A percentile compares a stretch with the other conserved stretches of the same genome.
phyloP scores from a whole-genome alignment of 2,113 vertebrate genomes.

The Apodemus sylvaticus region DNA sequence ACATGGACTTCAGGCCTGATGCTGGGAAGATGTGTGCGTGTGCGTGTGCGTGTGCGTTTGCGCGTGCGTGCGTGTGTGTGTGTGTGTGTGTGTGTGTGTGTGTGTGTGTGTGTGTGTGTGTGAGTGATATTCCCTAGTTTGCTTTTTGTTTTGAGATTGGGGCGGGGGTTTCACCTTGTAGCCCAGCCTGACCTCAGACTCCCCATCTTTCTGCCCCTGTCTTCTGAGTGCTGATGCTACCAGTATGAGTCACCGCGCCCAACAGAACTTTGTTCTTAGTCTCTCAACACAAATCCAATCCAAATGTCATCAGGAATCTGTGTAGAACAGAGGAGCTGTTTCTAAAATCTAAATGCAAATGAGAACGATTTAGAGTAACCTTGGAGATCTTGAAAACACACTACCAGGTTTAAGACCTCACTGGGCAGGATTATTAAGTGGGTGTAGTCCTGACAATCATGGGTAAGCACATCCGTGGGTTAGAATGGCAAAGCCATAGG shows the following conservation, averaged over 20 bases:
- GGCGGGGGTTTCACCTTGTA: background rate
- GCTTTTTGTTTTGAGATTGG: background rate
- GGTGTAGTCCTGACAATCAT: fast-evolving
- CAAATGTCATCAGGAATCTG: background rate
- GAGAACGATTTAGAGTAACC: background rate
- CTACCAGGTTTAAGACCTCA: background rate
- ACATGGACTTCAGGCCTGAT: fast-evolving
- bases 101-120: too few relatives aligned
- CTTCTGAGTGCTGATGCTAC: background rate
- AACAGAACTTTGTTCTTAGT: background rate
- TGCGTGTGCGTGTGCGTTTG: too few relatives aligned
- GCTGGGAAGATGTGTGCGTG: background rate
- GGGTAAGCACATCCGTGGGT: background rate
- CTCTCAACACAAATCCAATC: background rate
- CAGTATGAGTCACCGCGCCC: background rate
- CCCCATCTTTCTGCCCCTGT: background rate
- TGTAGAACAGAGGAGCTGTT: background rate
- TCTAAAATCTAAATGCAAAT: slow-evolving; percentile 21
- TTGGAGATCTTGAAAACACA: background rate
- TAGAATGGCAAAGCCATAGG: background rate
- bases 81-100: too few relatives aligned
- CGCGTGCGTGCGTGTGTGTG: too few relatives aligned
- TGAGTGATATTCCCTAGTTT: background rate
- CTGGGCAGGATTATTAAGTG: background rate
- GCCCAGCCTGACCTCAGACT: background rate